Base-by-base conservation (phyloP, 2,113 vertebrate species). In the Sapajus apella region DNA sequence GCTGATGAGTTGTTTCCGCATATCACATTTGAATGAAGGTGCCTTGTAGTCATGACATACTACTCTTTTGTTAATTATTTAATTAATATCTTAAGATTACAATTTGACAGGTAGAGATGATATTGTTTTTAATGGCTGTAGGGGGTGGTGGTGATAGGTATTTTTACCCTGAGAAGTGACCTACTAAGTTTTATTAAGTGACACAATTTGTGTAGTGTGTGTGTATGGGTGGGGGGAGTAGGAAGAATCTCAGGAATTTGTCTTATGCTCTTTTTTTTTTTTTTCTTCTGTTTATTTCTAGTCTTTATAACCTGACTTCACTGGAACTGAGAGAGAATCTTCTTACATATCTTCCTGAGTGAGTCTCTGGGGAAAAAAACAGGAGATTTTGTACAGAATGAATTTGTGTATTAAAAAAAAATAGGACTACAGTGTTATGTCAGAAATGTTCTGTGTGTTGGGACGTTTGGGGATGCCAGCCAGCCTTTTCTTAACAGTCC, bases 291-390 rank as follows among this genome's bases (percentile, higher is more conserved):
- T 97, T 88, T 92, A 92, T 87, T 99, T 99, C 87, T 96, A 99
- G 99, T 98, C 99, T 99, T 97, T 99, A 98, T 98, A 99, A 99
- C 98, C 99, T 99, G 99, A 98, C 98, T 96, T 99, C 99, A 96
- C 99, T 99, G 99, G 99, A 99, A 98, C 98, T 99, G 94, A 98
- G 99, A 99, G 99, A 99, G 98, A 99, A 99, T 98, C 95, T 99
- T 97, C 98, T 99, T 98, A 99, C 99, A 2, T 99, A 99, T 98
- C 99, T 99, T 98, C 99, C 99, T 90, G 99, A 99, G 99, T 99
- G 98, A 99, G 99, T 99, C 95, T 96, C 43, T 81, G 32, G 92
- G 86, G 87, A 25, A 80, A 79, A 66, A 37, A 30, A 64, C 55
- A 70, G 70, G 87, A 86, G 8, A 16, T 90, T 94, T 58, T 56